Conservation (phyloP, 2,113 vertebrate genomes). For the Pogonocichla stellata region DNA sequence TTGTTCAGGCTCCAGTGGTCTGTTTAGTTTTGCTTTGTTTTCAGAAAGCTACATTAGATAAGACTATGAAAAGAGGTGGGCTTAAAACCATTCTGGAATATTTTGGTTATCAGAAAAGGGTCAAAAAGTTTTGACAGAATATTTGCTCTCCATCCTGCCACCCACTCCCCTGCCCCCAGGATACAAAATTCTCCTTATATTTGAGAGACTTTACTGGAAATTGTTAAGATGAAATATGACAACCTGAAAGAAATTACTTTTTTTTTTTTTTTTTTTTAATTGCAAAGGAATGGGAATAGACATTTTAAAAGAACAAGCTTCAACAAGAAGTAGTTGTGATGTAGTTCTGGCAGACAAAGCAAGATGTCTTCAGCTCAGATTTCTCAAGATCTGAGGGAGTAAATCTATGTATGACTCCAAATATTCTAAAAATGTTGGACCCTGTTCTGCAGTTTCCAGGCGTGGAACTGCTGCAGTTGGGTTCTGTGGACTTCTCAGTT, state of each 20-base stretch:
- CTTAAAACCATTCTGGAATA: neutral
- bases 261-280: slow-evolving; percentile 4
- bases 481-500: neutral
- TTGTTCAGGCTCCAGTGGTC: neutral
- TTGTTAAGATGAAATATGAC: neutral
- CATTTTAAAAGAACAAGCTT: slow-evolving; percentile 11
- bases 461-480: neutral
- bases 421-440: neutral
- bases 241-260: neutral
- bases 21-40: neutral
- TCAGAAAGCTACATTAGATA: neutral
- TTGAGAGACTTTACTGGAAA: neutral
- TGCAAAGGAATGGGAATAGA: neutral
- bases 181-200: neutral
- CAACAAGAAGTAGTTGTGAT: neutral
- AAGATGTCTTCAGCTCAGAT: neutral
- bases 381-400: neutral
- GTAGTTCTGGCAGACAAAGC: neutral
- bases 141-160: neutral
- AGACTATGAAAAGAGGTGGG: neutral
- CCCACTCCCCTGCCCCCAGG: neutral
- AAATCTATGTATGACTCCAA: neutral
- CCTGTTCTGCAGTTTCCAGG: neutral
- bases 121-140: neutral
- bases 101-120: neutral